phyloP scores from a whole-genome alignment of 2,888 invertebrate genomes.

The Girardia tigrina region DNA sequence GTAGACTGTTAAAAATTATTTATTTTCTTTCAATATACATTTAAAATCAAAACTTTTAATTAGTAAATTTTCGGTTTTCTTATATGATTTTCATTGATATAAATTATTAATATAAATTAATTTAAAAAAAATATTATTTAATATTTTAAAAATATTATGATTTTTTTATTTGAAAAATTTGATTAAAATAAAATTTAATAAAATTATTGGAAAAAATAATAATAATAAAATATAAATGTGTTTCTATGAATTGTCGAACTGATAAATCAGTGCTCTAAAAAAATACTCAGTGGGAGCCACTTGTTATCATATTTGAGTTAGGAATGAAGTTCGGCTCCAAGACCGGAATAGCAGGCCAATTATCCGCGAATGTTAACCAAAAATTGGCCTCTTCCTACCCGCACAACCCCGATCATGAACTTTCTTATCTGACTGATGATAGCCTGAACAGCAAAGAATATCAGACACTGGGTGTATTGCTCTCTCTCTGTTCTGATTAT shows the following conservation, averaged over 20 bases:
- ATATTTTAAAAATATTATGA: too few species aligned
- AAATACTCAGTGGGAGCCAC: neutral
- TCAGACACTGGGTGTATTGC: conserved; percentile 14
- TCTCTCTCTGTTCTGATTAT: conserved; percentile 23
- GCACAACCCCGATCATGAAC: conserved; percentile 23
- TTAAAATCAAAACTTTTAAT: neutral
- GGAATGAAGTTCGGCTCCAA: conserved; percentile 23
- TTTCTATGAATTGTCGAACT: too few species aligned
- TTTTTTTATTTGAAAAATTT: too few species aligned
- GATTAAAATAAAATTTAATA: too few species aligned
- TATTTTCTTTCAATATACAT: neutral
- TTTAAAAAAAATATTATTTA: too few species aligned
- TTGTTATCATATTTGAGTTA: conserved; percentile 19
- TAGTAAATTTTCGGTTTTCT: too few species aligned
- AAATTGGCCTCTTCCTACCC: conserved; percentile 23
- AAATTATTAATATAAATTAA: too few species aligned
- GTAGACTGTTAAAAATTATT: neutral
- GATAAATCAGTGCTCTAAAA: neutral
- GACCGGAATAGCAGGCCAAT: conserved; percentile 15
- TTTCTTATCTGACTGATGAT: conserved; percentile 23
- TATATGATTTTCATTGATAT: too few species aligned
- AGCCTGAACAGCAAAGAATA: conserved; percentile 2
- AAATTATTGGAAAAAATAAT: too few species aligned
- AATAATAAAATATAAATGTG: too few species aligned
- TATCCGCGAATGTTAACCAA: conserved; percentile 23